Evolutionary conservation across 2,888 invertebrate genomes (phyloP), one percentile per base, ranked within the genome.

Genomic region (Sarcophaga subvicina): DNA sequence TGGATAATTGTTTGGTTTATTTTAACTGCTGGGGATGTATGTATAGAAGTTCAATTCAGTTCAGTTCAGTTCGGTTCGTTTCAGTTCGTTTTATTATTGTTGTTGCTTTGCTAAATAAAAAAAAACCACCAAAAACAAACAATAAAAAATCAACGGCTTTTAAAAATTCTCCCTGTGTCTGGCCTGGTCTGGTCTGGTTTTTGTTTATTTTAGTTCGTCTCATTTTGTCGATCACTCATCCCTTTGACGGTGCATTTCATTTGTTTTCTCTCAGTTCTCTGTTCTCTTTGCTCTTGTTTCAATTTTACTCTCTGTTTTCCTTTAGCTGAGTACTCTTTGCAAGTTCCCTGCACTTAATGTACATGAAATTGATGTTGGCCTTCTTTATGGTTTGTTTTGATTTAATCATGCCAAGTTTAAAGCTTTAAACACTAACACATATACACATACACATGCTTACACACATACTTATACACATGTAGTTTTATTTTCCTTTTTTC

Each of bases 321-420:
- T 64, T 49, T 25, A 4, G 37, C 37, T 37, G 37, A 10, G 37
- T 25, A 22, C 54, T 54, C 54, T 54, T 54, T 54, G 4, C 5
- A 54, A 54, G 17, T 78, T 49, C 10, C 3, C 37, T 27, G 4
- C 47, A 22, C 8, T 54, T 54, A 54, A 54, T n/a, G 25, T 54
- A 47, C 4, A 2, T 22, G 37, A 49, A 75, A 75, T 54, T 17
- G 67, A 67, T 73, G 62, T 60, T 76, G 59, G 69, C 4, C 59
- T 25, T 45, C 71, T 49, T 64, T 37, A 20, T 49, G 77, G 37
- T 59, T 67, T 70, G 47, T 37, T 62, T 71, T 49, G 70, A 79
- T 79, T 79, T 75, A 82, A 75, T 79, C 73, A 75, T 79, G 79
- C 79, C 78, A 83, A 73, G 72, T 80, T 85, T 75, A 72, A 80